Base-by-base conservation (phyloP, 2,797 vertebrate species). In the Sparidentex hasta region DNA sequence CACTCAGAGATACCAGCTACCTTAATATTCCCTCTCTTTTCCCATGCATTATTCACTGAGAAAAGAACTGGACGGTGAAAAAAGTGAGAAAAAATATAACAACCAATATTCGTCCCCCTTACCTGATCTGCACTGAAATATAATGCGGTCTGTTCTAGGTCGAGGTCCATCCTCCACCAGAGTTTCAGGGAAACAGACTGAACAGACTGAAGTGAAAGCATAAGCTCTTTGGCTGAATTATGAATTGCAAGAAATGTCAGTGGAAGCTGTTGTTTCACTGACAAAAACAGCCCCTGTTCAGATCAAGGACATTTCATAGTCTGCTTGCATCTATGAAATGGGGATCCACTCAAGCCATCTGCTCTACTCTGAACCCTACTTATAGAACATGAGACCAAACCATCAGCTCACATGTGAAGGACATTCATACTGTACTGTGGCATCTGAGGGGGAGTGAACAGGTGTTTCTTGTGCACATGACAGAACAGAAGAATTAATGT, bases 271-370 rank as follows among this genome's bases (percentile, higher is more conserved):
- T 9, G 58, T 25, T 21, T 52, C 17, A 20, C 17, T 21, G 21
- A 71, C 47, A 65, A 38, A 43, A 61, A 52, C 57, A 74, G 66
- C 41, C 21, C 23, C 17, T 20, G 14, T 47, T 47, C 44, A 61
- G 21, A 20, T 61, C 48, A 52, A 43, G 41, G 21, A 62, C 56
- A 41, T 29, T 57, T 56, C 27, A 65, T 58, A 29, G 27, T 54
- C 65, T 27, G 55, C 47, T 50, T 63, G 23, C 12, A 64, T 71
- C 50, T 67, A 65, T 72, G 70, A 71, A 78, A 84, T 54, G 11
- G 11, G 0, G 1, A 56, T 51, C 46, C 29, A 65, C 27, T 76
- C 54, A n/a, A 62, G 44, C 79, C 67, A 80, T 81, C 80, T 81
- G 73, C 17, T 21, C 20, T 18, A 56, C 11, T 74, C 55, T 67